phyloP scores from a whole-genome alignment of 2,113 vertebrate genomes.

The Upupa epops region DNA sequence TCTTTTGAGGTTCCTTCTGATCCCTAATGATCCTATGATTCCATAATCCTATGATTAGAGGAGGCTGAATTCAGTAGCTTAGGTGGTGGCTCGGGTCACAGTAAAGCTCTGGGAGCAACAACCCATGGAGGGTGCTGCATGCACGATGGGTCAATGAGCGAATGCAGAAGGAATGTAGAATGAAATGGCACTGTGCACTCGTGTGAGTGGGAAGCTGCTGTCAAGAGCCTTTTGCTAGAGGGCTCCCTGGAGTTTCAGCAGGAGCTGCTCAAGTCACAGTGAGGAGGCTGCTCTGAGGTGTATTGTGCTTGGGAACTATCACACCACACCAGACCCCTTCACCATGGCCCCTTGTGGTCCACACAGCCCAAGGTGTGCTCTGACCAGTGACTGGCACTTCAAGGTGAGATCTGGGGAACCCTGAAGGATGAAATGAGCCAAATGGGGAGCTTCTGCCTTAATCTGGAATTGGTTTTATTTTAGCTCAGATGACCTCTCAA shows the following conservation, averaged over 20 bases:
- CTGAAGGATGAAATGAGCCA: neutral
- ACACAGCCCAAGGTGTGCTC: neutral
- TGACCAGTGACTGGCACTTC: accelerated
- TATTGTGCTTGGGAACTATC: neutral
- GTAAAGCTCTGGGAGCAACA: neutral
- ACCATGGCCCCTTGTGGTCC: neutral
- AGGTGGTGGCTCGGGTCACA: neutral
- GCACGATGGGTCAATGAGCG: neutral
- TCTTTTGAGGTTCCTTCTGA: too few species aligned
- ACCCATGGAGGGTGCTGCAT: neutral
- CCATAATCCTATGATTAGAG: too few species aligned
- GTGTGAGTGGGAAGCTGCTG: neutral
- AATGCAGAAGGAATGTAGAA: too few species aligned
- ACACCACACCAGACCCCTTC: neutral
- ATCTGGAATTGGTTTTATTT: neutral
- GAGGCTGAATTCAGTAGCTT: neutral
- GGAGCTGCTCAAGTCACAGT: neutral
- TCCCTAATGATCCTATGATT: too few species aligned
- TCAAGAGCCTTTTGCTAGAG: neutral
- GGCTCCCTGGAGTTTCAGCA: neutral
- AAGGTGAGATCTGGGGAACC: neutral
- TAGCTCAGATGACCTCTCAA: neutral
- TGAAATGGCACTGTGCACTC: accelerated
- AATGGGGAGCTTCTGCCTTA: neutral
- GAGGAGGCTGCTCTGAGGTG: neutral